A percentile compares a stretch with the other conserved stretches of the same genome.
phyloP scores from a whole-genome alignment of 2,797 vertebrate genomes.

The Notamacropus eugenii region DNA sequence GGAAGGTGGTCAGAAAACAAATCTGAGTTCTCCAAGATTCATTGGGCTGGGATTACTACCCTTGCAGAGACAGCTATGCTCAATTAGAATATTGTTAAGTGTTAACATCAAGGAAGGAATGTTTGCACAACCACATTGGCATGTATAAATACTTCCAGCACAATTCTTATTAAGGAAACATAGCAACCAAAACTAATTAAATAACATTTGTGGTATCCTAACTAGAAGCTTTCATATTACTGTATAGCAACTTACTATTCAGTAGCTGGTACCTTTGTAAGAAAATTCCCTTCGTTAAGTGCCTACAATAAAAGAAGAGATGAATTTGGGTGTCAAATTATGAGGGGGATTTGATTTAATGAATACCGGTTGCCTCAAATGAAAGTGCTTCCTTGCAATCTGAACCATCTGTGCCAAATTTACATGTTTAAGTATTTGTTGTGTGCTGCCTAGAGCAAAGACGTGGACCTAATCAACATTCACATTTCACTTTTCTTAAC shows the following conservation, averaged over 20 bases:
- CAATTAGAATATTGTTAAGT: neutral
- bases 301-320: slow-evolving; percentile 58
- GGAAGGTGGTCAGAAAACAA: neutral
- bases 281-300: slow-evolving; percentile 18
- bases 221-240: slow-evolving; percentile 11
- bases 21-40: neutral
- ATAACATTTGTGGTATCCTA: neutral
- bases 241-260: slow-evolving; percentile 8
- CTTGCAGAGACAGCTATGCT: neutral
- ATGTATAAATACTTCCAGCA: slow-evolving; percentile 1
- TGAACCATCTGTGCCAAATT: slow-evolving; percentile 69
- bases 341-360: slow-evolving; percentile 67
- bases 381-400: slow-evolving; percentile 77
- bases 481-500: slow-evolving; percentile 54
- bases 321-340: slow-evolving; percentile 51
- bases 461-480: slow-evolving; percentile 66
- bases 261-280: slow-evolving; percentile 36
- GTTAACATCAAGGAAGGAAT: neutral
- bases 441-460: slow-evolving; percentile 42
- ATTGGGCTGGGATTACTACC: neutral
- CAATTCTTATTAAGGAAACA: slow-evolving; percentile 14
- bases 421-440: slow-evolving; percentile 72
- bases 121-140: neutral
- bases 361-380: slow-evolving; percentile 66
- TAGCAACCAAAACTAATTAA: slow-evolving; percentile 25